Percentiles rank a stretch among this genome's conserved stretches.
Evolutionary conservation across 2,888 invertebrate genomes (phyloP).

Genomic region (Papilio elwesi): DNA sequence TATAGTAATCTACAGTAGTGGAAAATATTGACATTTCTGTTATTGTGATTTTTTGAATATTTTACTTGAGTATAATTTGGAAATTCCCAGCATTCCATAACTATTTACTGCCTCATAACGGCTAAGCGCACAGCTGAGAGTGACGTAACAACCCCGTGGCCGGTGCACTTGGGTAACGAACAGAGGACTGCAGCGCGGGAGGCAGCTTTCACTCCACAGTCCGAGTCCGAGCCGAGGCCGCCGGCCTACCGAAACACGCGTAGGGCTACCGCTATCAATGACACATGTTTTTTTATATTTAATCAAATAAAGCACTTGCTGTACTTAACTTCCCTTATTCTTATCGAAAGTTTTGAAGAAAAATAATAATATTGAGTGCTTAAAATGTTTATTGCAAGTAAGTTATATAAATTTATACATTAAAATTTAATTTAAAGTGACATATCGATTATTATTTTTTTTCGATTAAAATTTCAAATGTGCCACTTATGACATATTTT

Average conservation of each 20-base stretch:
- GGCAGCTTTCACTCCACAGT: constrained; percentile 34
- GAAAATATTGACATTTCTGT: too few species aligned
- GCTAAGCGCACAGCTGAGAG: constrained; percentile 29
- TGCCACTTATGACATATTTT: too few species aligned
- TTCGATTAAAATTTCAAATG: too few species aligned
- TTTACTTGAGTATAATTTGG: background rate
- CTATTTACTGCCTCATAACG: background rate
- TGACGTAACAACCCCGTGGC: constrained; percentile 29
- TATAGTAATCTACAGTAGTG: too few species aligned
- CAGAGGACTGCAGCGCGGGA: constrained; percentile 15
- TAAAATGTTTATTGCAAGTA: too few species aligned
- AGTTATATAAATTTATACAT: too few species aligned
- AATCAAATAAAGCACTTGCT: too few species aligned
- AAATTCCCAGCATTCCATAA: background rate
- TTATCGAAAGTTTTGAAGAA: too few species aligned
- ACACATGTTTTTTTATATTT: background rate
- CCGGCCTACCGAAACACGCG: constrained; percentile 23
- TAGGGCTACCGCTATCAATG: constrained; percentile 25
- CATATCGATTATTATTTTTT: too few species aligned
- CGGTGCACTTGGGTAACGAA: constrained; percentile 26
- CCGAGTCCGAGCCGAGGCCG: constrained; percentile 7
- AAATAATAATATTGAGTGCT: too few species aligned
- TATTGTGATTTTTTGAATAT: background rate
- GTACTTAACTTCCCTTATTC: too few species aligned
- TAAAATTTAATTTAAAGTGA: too few species aligned